Evolutionary conservation across 2,113 vertebrate genomes (phyloP), one percentile per base, ranked within the genome.

Genomic region (Antechinus stuartii): DNA sequence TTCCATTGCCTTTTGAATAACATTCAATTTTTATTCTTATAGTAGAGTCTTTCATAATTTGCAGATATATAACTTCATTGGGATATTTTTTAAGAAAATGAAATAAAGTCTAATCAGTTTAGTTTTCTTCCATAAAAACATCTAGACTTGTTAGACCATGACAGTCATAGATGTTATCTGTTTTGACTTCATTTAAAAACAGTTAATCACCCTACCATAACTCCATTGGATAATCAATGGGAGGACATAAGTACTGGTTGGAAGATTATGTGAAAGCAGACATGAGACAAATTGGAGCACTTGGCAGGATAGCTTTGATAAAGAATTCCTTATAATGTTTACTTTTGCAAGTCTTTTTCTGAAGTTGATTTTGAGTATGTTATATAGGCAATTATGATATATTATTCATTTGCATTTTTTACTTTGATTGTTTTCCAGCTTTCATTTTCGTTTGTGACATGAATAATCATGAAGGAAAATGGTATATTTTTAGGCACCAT

Each of bases 401-500:
- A 95, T 96, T 95, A 97, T 96, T 96, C 95, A 27, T 95, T 97
- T 93, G 94, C 53, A 35, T 92, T 96, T 96, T 94, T 12, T 90
- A 97, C 94, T 95, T 94, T 96, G 96, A 95, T 96, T 98, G 96
- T 97, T 98, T 98, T 95, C 92, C 96, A 97, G 92, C 94, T 95
- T 96, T 97, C 96, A 97, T 94, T 94, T 95, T 94, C 96, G 96
- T 98, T 98, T 97, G 97, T 97, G 98, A 94, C 56, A 96, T 96
- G 94, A 92, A 96, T 96, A 89, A 55, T 90, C 91, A 23, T 91
- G 2, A 90, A 97, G 95, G 76, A 95, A 94, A 97, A 54, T 89
- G 91, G 90, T 96, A 54, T 91, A 97, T 97, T 98, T 96, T 96
- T 96, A 0, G 53, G 91, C 55, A 90, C 94, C 96, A 95, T 94